Evolutionary conservation across 64 coral and sea anemone species (phyloP).

Genomic region (Stichodactyla mertensii): DNA sequence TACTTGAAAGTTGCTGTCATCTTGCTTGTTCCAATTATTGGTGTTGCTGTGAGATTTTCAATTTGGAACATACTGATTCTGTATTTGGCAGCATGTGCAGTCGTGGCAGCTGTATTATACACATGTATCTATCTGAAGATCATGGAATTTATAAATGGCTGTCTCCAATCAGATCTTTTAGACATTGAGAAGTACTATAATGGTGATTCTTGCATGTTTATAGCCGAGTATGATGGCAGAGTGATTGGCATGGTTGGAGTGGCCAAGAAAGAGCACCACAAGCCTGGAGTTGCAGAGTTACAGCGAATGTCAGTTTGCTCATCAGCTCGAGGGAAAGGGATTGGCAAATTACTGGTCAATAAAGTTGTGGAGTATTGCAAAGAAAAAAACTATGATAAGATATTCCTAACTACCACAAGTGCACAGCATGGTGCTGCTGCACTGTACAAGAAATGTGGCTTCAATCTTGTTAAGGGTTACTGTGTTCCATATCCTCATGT

Average conservation of each 20-base stretch:
- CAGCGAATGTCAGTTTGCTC: conserved; percentile 26
- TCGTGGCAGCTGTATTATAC: conserved; percentile 4
- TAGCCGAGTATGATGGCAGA: conserved; percentile 16
- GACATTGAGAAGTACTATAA: conserved; percentile 36
- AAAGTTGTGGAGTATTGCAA: conserved; percentile 10
- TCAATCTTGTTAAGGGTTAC: not conserved
- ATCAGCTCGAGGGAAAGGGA: conserved; percentile 14
- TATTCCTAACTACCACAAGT: conserved; percentile 3
- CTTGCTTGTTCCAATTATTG: not conserved
- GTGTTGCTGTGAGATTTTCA: conserved; percentile 19
- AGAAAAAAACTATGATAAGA: not conserved
- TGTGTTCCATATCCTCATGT: not conserved
- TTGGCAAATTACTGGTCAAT: not conserved
- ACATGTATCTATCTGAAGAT: not conserved
- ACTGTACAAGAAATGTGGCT: conserved; percentile 26
- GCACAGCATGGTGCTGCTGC: conserved; percentile 3
- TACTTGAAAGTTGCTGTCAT: not conserved
- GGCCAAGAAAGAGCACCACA: not conserved
- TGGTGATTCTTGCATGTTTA: conserved; percentile 11
- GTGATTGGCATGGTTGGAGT: conserved; percentile 40
- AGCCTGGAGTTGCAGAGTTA: conserved; percentile 13
- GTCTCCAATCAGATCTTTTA: not conserved
- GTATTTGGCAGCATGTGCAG: not conserved
- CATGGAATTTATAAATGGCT: conserved; percentile 13
- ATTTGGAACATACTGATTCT: not conserved